These are phyloP conservation scores for Eupithecia tripunctaria DNA, from an alignment of 2,888 invertebrate species.

Conservation along the genomic window DNA sequence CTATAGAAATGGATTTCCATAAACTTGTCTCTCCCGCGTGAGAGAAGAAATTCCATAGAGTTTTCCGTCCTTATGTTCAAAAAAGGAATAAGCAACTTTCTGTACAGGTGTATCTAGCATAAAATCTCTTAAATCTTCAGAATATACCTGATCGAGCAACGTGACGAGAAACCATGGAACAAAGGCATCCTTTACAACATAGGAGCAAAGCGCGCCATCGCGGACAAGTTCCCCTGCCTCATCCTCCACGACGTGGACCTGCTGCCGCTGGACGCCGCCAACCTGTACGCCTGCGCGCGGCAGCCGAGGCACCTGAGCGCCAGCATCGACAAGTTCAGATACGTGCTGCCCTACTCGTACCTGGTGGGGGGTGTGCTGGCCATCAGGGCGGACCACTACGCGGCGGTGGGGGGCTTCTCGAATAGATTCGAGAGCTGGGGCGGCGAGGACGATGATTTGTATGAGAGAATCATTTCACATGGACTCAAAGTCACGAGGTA, in stretches of 20 bases:
- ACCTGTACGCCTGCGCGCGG: conserved; percentile 92
- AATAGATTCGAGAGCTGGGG: conserved; percentile 77
- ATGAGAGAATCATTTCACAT: conserved; percentile 51
- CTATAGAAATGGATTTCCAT: too few species aligned
- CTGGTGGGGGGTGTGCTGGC: conserved; percentile 76
- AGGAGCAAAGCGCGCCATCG: conserved; percentile 90
- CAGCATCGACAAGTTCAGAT: conserved; percentile 90
- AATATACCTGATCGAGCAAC: conserved; percentile 93
- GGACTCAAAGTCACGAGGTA: conserved; percentile 38
- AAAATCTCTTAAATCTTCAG: conserved; percentile 58
- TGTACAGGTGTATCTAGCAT: too few species aligned
- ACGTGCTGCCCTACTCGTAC: conserved; percentile 53
- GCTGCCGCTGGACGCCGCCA: conserved; percentile 90
- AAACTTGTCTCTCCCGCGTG: too few species aligned
- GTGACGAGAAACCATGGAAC: conserved; percentile 91
- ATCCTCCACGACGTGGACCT: conserved; percentile 96
- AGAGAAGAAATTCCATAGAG: too few species aligned
- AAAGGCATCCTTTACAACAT: conserved; percentile 94
- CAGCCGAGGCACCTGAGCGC: conserved; percentile 95
- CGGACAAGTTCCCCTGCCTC: conserved; percentile 90
- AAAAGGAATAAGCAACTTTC: too few species aligned
- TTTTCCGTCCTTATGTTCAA: too few species aligned
- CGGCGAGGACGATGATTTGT: conserved; percentile 79
- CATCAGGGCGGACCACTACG: conserved; percentile 65
- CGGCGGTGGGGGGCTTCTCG: conserved; percentile 69